phyloP scores from a whole-genome alignment of 1,140 invertebrate species.

The Lordiphosa clarofinis region DNA sequence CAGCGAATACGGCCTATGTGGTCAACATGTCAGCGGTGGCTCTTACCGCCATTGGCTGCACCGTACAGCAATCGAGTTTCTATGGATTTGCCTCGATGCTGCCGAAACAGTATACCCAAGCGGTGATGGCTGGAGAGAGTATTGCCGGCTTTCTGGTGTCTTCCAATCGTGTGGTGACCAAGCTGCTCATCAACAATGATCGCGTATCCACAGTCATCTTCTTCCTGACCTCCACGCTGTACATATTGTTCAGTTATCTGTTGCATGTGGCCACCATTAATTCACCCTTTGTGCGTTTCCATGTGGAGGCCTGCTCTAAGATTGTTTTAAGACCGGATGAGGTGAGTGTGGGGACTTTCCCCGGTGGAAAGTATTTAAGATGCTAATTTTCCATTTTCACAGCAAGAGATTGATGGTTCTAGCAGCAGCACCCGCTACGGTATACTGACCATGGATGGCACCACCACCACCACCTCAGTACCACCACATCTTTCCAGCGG shows the following conservation, averaged over 20 bases:
- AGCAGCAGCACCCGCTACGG: constrained; percentile 63
- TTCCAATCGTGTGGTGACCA: constrained; percentile 90
- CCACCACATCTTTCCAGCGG: constrained; percentile 26
- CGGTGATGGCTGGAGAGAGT: constrained; percentile 97
- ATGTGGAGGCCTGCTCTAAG: constrained; percentile 87
- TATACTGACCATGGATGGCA: constrained; percentile 76
- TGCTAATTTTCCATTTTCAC: constrained; percentile 14
- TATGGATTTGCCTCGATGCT: constrained; percentile 96
- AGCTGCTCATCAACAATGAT: constrained; percentile 86
- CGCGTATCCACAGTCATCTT: constrained; percentile 91
- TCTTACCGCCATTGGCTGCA: constrained; percentile 91
- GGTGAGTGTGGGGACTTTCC: constrained; percentile 80
- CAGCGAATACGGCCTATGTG: constrained; percentile 85
- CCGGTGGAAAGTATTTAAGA: background rate
- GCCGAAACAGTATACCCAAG: constrained; percentile 92
- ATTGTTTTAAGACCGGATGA: constrained; percentile 89
- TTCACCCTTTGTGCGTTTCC: constrained; percentile 91
- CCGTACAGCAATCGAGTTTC: constrained; percentile 95
- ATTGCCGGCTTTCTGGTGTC: constrained; percentile 93
- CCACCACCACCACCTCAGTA: constrained; percentile 77
- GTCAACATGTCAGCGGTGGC: constrained; percentile 92
- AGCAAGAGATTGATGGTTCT: constrained; percentile 70
- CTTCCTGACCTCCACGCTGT: constrained; percentile 88
- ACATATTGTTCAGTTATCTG: constrained; percentile 87
- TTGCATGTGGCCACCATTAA: constrained; percentile 88